Base-by-base conservation (phyloP, 2,797 vertebrate species). In the Chromis chromis region DNA sequence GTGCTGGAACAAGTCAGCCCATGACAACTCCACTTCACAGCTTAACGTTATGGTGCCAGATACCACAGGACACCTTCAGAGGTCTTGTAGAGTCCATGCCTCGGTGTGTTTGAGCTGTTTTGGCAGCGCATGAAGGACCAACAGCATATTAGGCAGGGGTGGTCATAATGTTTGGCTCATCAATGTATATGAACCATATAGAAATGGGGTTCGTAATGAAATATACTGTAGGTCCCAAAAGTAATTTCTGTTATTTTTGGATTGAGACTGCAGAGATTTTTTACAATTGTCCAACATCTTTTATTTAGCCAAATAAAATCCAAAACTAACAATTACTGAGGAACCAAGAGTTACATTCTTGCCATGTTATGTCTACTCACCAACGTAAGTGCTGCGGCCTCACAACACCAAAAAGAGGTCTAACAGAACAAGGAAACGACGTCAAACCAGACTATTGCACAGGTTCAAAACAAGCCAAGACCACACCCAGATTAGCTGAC, bases 61-160 rank as follows among this genome's bases (percentile, higher is more conserved):
- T 54, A 17, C 25, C 40, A 16, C 64, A 42, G 24, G 39, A 21
- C 52, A 55, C 63, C 63, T 42, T 65, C 25, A 54, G 36, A 40
- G 19, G 22, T 54, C 50, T 42, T n/a, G 2, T n/a, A 9, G 22
- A 28, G 22, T 16, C 24, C 25, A 9, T 13, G 33, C 1, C 14
- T 16, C 24, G 12, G 21, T 22, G 48, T 24, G 21, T 13, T 12
- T 8, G 11, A 24, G 4, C 21, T 4, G 10, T 13, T 50, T 22
- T 50, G 48, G 21, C 48, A 50, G 21, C 21, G 10, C 12, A 6
- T 19, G 19, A 9, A 21, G 44, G 44, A 46, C 44, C 19, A 9
- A n/a, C 44, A 46, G 17, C 44, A 46, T n/a, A 46, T 46, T 19
- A 46, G 17, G 19, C 6, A n/a, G 19, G 19, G 44, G 44, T 46